These are phyloP conservation scores for Iphiclides podalirius DNA, from an alignment of 2,888 invertebrate species.

Conservation along the genomic window DNA sequence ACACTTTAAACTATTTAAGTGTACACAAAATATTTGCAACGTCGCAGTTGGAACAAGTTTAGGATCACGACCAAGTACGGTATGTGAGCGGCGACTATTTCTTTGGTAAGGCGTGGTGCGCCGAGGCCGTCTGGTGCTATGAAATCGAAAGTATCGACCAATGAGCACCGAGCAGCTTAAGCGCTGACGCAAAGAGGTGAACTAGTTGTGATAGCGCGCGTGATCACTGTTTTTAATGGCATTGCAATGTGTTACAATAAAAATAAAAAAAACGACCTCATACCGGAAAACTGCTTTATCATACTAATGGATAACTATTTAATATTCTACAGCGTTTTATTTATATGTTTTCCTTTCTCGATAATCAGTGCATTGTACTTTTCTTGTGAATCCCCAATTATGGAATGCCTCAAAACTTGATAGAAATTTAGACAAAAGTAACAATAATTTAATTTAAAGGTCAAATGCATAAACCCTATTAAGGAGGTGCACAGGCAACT, in stretches of 20 bases:
- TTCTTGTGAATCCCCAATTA: too few species aligned
- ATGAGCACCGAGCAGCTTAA: constrained; percentile 36
- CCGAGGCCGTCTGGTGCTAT: constrained; percentile 60
- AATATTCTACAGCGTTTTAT: too few species aligned
- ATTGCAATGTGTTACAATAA: background rate
- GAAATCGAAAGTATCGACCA: constrained; percentile 60
- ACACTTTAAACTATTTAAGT: constrained; percentile 7
- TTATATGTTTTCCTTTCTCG: too few species aligned
- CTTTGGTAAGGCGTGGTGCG: constrained; percentile 39
- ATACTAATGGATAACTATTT: too few species aligned
- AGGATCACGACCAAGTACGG: constrained; percentile 65
- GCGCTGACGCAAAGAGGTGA: constrained; percentile 37
- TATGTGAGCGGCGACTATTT: constrained; percentile 62
- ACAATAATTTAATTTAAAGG: too few species aligned
- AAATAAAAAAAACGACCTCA: too few species aligned
- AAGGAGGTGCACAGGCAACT: too few species aligned
- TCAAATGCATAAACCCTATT: too few species aligned
- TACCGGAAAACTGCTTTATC: too few species aligned
- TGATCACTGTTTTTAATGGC: constrained; percentile 23
- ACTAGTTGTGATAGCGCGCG: constrained; percentile 36
- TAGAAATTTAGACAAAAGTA: too few species aligned
- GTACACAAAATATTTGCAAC: constrained; percentile 23
- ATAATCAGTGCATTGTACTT: too few species aligned
- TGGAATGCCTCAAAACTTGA: too few species aligned
- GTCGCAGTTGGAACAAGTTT: constrained; percentile 53